A percentile compares a stretch with the other conserved stretches of the same genome.
These are phyloP conservation scores for Podiceps cristatus DNA, from an alignment of 2,113 vertebrate species.

Conservation along the genomic window DNA sequence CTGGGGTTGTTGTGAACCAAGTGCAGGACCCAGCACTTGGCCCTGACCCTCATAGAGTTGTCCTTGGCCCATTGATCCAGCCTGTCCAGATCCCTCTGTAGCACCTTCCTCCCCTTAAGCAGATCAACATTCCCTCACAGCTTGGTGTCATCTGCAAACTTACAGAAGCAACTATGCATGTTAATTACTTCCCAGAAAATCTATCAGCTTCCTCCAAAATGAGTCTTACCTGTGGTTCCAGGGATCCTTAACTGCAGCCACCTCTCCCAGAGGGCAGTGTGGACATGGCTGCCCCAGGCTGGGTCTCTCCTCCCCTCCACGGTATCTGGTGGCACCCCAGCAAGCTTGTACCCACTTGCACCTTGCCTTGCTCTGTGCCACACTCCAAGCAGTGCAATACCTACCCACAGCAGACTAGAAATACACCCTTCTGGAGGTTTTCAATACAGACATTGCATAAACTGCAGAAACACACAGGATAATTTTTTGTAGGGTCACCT, in stretches of 20 bases:
- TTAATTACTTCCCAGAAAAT: background rate
- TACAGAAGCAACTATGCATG: too few species aligned
- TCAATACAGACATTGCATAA: background rate
- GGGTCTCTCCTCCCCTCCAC: background rate
- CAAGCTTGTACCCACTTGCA: background rate
- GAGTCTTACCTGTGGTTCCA: accelerated
- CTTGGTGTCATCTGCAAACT: too few species aligned
- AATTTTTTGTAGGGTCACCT: background rate
- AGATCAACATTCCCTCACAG: too few species aligned
- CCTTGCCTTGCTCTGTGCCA: background rate
- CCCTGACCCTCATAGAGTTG: too few species aligned
- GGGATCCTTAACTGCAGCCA: background rate
- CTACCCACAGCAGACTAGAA: background rate
- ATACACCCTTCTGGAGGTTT: background rate
- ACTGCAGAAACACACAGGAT: background rate
- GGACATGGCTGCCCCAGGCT: accelerated
- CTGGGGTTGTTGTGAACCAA: too few species aligned
- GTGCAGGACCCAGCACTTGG: too few species aligned
- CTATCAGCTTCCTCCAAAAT: background rate
- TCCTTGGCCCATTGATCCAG: too few species aligned
- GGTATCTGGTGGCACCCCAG: background rate
- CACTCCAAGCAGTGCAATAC: background rate
- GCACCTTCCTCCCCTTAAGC: too few species aligned
- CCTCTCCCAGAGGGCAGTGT: background rate
- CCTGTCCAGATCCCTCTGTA: too few species aligned